Conservation (phyloP, 2,888 invertebrate genomes). For the Caenorhabditis plicata region DNA sequence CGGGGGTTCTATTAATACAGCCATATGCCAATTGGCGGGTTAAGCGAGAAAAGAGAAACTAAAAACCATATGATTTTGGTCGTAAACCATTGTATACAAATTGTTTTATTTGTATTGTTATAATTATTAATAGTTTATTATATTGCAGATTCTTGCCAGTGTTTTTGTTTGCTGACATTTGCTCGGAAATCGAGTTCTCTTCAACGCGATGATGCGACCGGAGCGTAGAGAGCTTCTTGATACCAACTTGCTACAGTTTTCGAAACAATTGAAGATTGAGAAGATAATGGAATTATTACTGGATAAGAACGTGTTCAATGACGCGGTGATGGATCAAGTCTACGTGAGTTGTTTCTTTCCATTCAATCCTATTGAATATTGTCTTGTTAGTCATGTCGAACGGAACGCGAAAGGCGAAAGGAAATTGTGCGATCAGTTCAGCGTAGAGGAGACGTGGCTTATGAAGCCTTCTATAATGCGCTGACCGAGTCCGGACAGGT, state of each 20-base stretch:
- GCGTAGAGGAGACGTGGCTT: constrained; percentile 38
- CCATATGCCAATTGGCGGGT: too few species aligned
- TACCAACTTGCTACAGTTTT: constrained; percentile 12
- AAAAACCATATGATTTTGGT: too few species aligned
- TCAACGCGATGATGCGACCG: constrained; percentile 37
- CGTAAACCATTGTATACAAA: too few species aligned
- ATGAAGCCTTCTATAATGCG: constrained; percentile 37
- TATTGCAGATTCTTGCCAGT: too few species aligned
- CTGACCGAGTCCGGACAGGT: constrained; percentile 31
- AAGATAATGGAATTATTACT: constrained; percentile 13
- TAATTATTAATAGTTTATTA: too few species aligned
- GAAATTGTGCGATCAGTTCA: constrained; percentile 29
- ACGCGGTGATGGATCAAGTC: constrained; percentile 21
- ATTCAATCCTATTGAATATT: background rate
- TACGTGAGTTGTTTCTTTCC: constrained; percentile 12
- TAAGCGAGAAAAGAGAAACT: too few species aligned
- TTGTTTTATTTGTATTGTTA: too few species aligned
- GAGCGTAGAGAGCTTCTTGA: constrained; percentile 28
- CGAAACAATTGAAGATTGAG: constrained; percentile 9
- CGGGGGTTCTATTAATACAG: too few species aligned
- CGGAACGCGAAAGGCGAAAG: constrained; percentile 16
- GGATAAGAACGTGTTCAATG: constrained; percentile 16
- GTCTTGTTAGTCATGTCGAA: constrained; percentile 13
- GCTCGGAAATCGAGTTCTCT: too few species aligned
- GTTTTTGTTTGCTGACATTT: too few species aligned